A percentile compares a stretch with the other conserved stretches of the same genome.
phyloP scores from a whole-genome alignment of 2,113 vertebrate species.

The Athene cunicularia region DNA sequence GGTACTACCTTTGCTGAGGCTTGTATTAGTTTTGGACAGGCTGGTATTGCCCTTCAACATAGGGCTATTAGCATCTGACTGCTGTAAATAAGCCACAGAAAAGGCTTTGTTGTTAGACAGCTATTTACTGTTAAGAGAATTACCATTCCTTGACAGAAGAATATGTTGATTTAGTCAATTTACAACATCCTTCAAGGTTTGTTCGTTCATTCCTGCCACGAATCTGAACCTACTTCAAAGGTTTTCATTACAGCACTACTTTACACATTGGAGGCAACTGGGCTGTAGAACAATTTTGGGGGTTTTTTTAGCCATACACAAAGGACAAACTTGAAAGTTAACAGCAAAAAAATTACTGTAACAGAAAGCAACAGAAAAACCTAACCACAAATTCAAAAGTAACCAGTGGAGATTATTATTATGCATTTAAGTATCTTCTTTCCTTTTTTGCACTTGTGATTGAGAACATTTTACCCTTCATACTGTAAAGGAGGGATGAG shows the following conservation, averaged over 20 bases:
- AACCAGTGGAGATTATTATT: not conserved
- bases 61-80: constrained; percentile 63
- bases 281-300: not conserved
- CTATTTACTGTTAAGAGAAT: not conserved
- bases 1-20: constrained; percentile 66
- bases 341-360: not conserved
- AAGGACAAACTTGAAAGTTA: not conserved
- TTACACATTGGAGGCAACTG: not conserved
- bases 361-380: not conserved
- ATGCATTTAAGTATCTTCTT: not conserved
- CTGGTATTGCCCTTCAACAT: constrained; percentile 68
- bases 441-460: not conserved
- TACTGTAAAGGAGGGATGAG: not conserved
- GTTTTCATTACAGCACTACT: not conserved
- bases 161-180: rapidly evolving
- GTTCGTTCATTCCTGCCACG: not conserved
- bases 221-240: not conserved
- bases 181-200: not conserved
- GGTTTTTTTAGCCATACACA: not conserved
- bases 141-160: not conserved
- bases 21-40: constrained; percentile 74
- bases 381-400: not conserved
- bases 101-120: constrained; percentile 45
- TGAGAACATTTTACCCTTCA: not conserved
- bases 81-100: constrained; percentile 74